Conservation (phyloP, 1,140 invertebrate species). For the honey bee (Apis mellifera) region DNA sequence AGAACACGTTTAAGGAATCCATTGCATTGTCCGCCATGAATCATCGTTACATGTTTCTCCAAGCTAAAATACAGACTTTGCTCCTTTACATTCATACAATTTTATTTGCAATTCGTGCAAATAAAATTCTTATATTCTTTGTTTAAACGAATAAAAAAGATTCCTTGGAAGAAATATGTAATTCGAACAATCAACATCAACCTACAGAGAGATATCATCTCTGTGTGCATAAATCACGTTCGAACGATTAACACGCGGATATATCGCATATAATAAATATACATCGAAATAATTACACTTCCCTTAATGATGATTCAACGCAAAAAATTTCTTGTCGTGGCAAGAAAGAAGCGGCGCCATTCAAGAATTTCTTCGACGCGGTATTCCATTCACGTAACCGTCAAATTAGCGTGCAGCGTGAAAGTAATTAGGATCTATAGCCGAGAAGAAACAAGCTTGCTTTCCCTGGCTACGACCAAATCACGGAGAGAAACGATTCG, state of each 20-base stretch:
- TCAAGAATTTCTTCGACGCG: background rate
- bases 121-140: background rate
- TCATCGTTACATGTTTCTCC: slow-evolving; percentile 3
- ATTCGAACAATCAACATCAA: too few relatives aligned
- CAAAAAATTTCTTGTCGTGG: background rate
- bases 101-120: background rate
- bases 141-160: background rate
- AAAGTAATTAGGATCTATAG: slow-evolving; percentile 10
- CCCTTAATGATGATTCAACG: too few relatives aligned
- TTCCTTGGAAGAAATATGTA: too few relatives aligned
- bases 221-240: too few relatives aligned
- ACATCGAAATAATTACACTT: too few relatives aligned
- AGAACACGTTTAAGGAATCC: background rate
- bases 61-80: background rate
- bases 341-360: background rate
- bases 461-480: slow-evolving; percentile 9
- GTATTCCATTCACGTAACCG: background rate
- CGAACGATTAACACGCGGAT: too few relatives aligned
- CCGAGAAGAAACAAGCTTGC: background rate
- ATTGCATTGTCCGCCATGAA: background rate
- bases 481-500: slow-evolving; percentile 15
- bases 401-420: background rate
- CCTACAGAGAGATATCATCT: too few relatives aligned
- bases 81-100: too few relatives aligned
- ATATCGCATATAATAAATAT: too few relatives aligned